Conservation (phyloP, 2,888 invertebrate genomes). For the Noctua fimbriata region DNA sequence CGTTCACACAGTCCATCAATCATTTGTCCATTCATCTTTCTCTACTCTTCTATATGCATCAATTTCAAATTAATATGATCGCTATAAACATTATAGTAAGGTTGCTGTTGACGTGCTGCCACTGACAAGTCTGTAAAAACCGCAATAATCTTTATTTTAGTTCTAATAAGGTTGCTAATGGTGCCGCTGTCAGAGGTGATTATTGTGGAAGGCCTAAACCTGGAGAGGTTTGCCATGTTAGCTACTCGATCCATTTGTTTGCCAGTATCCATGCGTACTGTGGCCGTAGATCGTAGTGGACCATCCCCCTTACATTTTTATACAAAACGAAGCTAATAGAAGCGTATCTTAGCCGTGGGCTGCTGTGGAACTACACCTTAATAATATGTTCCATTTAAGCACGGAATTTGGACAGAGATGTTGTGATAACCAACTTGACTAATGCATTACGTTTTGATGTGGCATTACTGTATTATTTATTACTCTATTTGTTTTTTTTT, state of each 20-base stretch:
- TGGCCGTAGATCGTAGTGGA: background rate
- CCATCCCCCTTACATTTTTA: background rate
- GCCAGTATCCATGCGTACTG: too few species aligned
- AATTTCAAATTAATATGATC: background rate
- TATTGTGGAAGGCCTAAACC: background rate
- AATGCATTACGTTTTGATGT: conserved; percentile 72
- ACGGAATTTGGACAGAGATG: conserved; percentile 77
- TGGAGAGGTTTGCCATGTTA: background rate
- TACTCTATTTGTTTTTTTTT: conserved; percentile 54
- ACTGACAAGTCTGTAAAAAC: background rate
- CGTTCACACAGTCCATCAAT: background rate
- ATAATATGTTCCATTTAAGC: conserved; percentile 69
- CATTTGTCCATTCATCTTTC: too few species aligned
- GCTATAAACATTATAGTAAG: background rate
- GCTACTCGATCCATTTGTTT: background rate
- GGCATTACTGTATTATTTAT: conserved; percentile 65
- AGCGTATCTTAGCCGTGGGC: background rate
- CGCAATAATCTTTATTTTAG: background rate
- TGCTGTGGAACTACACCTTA: background rate
- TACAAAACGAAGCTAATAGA: too few species aligned
- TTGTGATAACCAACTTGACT: conserved; percentile 73
- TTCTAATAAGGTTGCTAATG: background rate
- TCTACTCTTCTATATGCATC: background rate
- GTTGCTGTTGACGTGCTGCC: background rate
- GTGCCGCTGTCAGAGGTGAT: background rate